Percentiles rank a stretch among this genome's conserved stretches.
Conservation (phyloP, 2,797 vertebrate genomes). For the Luscinia megarhynchos region DNA sequence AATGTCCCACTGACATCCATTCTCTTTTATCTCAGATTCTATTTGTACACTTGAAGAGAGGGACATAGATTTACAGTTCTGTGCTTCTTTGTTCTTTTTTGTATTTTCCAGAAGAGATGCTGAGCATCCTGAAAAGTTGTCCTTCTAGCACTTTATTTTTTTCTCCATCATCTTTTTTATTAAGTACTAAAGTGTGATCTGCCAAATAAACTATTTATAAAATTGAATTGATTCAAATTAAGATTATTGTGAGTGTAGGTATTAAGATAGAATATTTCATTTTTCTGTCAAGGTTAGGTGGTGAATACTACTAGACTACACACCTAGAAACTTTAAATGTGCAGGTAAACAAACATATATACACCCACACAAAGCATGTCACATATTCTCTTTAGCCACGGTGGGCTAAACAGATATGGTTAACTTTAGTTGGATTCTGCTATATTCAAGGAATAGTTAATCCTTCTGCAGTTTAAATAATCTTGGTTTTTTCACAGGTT, state of each 20-base stretch:
- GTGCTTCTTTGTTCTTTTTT: not conserved
- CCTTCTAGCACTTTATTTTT: not conserved
- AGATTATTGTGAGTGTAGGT: not conserved
- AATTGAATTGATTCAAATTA: not conserved
- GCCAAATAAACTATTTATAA: not conserved
- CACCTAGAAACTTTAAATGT: not conserved
- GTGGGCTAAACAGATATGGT: not conserved
- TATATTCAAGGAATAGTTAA: not conserved
- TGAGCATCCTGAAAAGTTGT: not conserved
- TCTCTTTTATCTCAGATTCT: not conserved
- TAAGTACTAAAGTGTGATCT: not conserved
- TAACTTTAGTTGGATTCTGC: not conserved
- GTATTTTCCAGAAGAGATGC: not conserved
- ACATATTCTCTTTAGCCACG: not conserved
- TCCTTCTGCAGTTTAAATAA: not conserved
- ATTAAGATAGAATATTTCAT: not conserved
- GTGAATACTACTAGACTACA: not conserved
- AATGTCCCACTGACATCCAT: not conserved
- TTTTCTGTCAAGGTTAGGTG: not conserved
- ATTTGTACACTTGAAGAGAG: not conserved
- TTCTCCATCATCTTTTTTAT: not conserved
- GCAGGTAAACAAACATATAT: not conserved
- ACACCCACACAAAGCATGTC: not conserved
- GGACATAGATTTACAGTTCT: not conserved
- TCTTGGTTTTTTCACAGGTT: not conserved